Conservation (phyloP, 2,888 invertebrate genomes). For the Dryadula phaetusa region DNA sequence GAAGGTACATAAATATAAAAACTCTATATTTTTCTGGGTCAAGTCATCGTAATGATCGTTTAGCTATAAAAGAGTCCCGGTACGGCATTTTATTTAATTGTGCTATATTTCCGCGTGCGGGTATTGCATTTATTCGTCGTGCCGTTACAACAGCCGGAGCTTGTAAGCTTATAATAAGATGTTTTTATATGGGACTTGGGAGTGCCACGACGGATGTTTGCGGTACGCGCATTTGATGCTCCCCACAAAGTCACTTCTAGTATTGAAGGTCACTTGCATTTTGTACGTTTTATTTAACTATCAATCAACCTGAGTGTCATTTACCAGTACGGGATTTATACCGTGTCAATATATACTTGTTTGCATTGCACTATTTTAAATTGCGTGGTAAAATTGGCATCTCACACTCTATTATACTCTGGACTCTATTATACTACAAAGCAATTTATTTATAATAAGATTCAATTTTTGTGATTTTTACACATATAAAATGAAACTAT, state of each 20-base stretch:
- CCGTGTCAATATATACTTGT: too few relatives aligned
- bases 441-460: too few relatives aligned
- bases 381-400: too few relatives aligned
- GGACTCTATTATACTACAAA: too few relatives aligned
- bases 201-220: slow-evolving; percentile 39
- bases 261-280: slow-evolving; percentile 35
- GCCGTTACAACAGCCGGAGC: slow-evolving; percentile 45
- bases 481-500: too few relatives aligned
- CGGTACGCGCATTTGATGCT: slow-evolving; percentile 39
- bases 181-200: slow-evolving; percentile 35
- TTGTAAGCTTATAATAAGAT: slow-evolving; percentile 40
- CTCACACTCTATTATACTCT: too few relatives aligned
- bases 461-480: too few relatives aligned
- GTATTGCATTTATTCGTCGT: slow-evolving; percentile 35
- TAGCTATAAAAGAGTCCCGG: slow-evolving; percentile 23
- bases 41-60: slow-evolving; percentile 9
- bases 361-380: too few relatives aligned
- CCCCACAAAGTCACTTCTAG: slow-evolving; percentile 34
- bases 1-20: not conserved
- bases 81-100: slow-evolving; percentile 39
- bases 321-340: too few relatives aligned
- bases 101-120: slow-evolving; percentile 40
- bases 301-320: too few relatives aligned
- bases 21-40: not conserved
- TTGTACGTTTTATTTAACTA: too few relatives aligned